Evolutionary conservation across 2,113 vertebrate species (phyloP).

Genomic region (Perognathus longimembris): DNA sequence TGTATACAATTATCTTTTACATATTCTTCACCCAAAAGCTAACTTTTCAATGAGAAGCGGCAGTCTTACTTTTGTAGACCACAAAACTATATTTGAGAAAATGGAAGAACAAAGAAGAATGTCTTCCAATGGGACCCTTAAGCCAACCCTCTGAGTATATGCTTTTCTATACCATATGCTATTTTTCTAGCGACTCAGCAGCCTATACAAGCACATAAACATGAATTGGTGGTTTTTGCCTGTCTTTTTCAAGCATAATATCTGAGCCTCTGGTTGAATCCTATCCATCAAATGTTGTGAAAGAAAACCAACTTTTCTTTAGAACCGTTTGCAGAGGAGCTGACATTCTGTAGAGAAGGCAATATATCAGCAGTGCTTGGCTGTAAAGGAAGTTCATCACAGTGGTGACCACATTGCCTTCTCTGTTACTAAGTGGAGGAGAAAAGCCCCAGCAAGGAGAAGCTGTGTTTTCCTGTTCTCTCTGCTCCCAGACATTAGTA

Average conservation of each 20-base stretch:
- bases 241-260: background rate
- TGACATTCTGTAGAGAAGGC: constrained; percentile 1
- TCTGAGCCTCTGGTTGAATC: background rate
- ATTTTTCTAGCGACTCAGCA: background rate
- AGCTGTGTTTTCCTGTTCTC: constrained; percentile 11
- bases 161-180: background rate
- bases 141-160: background rate
- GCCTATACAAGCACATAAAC: background rate
- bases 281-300: background rate
- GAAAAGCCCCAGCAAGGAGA: background rate
- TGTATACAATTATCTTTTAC: background rate
- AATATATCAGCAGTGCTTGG: constrained; percentile 14
- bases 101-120: constrained; percentile 24
- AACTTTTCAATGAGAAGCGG: constrained; percentile 19
- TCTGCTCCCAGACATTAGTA: background rate
- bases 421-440: constrained; percentile 56
- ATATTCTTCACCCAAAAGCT: background rate
- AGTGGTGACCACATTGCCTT: constrained; percentile 53
- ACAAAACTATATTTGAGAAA: constrained; percentile 20
- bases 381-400: constrained; percentile 39
- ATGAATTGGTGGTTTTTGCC: background rate
- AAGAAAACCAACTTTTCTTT: constrained; percentile 24
- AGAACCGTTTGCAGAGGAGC: constrained; percentile 16
- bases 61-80: background rate
- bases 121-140: background rate